Base-by-base conservation (phyloP, 2,113 vertebrate genomes). In the Dasyornis broadbenti region DNA sequence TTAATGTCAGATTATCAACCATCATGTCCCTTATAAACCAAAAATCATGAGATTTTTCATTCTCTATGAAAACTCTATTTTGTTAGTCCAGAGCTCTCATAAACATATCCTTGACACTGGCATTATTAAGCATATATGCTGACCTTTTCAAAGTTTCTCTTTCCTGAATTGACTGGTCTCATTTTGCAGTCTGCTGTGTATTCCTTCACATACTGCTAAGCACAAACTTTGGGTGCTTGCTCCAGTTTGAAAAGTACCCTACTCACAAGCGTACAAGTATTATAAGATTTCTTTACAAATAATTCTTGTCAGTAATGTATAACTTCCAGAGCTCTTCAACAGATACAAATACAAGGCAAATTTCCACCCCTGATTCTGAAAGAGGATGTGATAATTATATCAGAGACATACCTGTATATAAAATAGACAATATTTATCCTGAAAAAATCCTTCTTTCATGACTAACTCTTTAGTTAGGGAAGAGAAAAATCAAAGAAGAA, bases 241-340 rank as follows among this genome's bases (percentile, higher is more conserved):
- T 60, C 23, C 30, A 44, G 47, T 75, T 84, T 66, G 27, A 47
- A 70, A 83, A 47, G 24, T 35, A 59, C 15, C 71, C 50, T 78
- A 42, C 18, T 77, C 7, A 44, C 6, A 4, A 83, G 13, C 0
- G 0, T 16, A 64, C 18, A 79, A 11, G 2, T 39, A 45, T 84
- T 57, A 63, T 14, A 73, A 63, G 50, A 35, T 52, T 89, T 50
- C n/a, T 45, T 83, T 31, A 65, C 8, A 42, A 66, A 39, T 47
- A 33, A 56, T 79, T 54, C 33, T 78, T 79, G 30, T 39, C 64
- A 68, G 33, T 57, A 39, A 86, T 11, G 8, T 37, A 37, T 71
- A 78, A 79, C 24, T 57, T 84, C 22, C 47, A 84, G 52, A 82
- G 27, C 17, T 75, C 30, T 91, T 89, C 44, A 54, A 45, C 4